Evolutionary conservation across 2,888 invertebrate species (phyloP).

Genomic region (Megaustenia siamemsis): DNA sequence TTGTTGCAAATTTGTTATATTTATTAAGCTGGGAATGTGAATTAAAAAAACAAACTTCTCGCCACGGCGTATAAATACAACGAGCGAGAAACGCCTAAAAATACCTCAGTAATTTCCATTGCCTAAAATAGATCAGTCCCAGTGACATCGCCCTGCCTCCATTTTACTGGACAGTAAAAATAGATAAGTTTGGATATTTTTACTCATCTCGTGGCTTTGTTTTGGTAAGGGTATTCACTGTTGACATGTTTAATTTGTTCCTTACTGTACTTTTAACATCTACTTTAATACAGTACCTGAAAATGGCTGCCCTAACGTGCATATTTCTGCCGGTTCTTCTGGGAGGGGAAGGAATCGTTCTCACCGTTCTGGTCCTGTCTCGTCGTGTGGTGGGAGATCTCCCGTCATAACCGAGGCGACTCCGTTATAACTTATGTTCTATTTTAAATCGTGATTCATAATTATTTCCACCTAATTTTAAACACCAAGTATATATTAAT

Average conservation of each 20-base stretch:
- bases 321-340: not conserved
- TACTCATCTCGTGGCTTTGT: constrained; percentile 63
- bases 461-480: not conserved
- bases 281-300: not conserved
- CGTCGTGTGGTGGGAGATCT: constrained; percentile 1
- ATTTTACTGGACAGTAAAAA: constrained; percentile 78
- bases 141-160: constrained; percentile 66
- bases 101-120: constrained; percentile 72
- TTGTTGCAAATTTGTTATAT: too few relatives aligned
- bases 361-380: not conserved
- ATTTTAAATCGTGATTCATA: constrained; percentile 45
- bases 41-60: not conserved
- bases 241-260: not conserved
- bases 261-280: not conserved
- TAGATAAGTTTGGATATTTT: constrained; percentile 73
- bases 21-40: too few relatives aligned
- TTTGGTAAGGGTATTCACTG: constrained; percentile 64
- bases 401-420: constrained; percentile 15
- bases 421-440: not conserved
- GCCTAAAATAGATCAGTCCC: constrained; percentile 70
- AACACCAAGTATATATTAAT: too few relatives aligned
- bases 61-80: not conserved
- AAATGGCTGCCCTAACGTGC: not conserved
- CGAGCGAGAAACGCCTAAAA: constrained; percentile 60
- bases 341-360: not conserved